Base-by-base conservation (phyloP, 2,797 vertebrate genomes). In the Threskiornis aethiopicus region DNA sequence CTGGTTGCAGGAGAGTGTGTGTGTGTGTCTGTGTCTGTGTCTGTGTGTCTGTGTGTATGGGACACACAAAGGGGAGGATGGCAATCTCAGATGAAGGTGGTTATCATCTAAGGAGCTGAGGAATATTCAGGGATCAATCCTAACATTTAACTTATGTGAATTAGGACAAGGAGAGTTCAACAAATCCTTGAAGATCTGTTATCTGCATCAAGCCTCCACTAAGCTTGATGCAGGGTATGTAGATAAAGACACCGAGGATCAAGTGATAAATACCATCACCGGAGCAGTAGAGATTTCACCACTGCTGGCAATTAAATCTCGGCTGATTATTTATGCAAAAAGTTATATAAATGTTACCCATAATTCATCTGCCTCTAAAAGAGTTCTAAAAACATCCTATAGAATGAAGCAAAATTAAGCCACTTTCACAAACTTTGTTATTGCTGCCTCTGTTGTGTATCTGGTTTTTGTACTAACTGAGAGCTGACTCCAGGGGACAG, bases 11-110 rank as follows among this genome's bases (percentile, higher is more conserved):
- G 0, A 52, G 0, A 52, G 8, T 37, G 33, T 46, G 20, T 22
- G 16, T 26, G 44, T 17, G 16, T 9, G 16, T 13, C 0, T 62
- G 8, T 42, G 25, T 49, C 9, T 28, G 18, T 15, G 20, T 20
- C 26, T 3, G 4, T 6, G 16, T 13, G 1, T 62, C 7, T 42
- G 25, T 15, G 37, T 39, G 20, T 20, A 26, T 3, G 4, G 6
- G 41, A 26, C 1, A 3, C 10, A 31, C 16, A 64, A 26, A 51
- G 49, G 14, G 16, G 2, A 37, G 5, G 17, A 17, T 26, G 28
- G 12, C 19, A 66, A 11, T 64, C 83, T 58, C 59, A 25, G 21
- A 4, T 46, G 24, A 41, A 41, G 20, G 12, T 20, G 35, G n/a
- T n/a, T n/a, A n/a, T n/a, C 22, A 37, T 24, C 25, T 37, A 28